Percentiles rank a stretch among this genome's conserved stretches.
phyloP scores from a whole-genome alignment of 2,888 invertebrate species.

The Proisotoma minuta region DNA sequence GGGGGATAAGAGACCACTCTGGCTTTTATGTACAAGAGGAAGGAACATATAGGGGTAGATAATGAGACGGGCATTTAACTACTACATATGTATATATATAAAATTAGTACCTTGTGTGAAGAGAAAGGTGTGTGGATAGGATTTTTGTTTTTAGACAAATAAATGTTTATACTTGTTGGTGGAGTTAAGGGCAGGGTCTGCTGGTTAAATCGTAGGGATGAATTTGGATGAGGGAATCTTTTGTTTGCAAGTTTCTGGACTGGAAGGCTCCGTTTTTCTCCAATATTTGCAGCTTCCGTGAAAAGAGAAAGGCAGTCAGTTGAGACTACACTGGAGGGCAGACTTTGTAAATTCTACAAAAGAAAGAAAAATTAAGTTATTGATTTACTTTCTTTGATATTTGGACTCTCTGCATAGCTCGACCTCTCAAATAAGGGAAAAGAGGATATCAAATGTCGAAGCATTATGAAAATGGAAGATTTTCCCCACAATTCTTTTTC shows the following conservation, averaged over 20 bases:
- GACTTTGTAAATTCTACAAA: constrained; percentile 11
- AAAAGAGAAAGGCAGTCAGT: neutral
- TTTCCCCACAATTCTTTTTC: too few relatives aligned
- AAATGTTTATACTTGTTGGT: too few relatives aligned
- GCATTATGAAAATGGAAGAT: constrained; percentile 6
- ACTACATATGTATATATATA: too few relatives aligned
- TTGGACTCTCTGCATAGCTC: neutral
- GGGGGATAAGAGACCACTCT: too few relatives aligned
- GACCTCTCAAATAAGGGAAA: neutral
- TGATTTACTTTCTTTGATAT: constrained; percentile 19
- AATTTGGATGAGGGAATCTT: neutral
- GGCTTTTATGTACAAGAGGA: too few relatives aligned
- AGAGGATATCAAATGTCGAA: constrained; percentile 1
- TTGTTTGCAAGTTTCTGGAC: neutral
- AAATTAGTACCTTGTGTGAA: too few relatives aligned
- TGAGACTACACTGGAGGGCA: constrained; percentile 1
- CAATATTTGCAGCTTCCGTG: neutral
- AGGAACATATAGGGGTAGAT: too few relatives aligned
- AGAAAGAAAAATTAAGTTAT: constrained; percentile 24
- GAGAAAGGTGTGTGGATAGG: too few relatives aligned
- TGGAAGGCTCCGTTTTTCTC: neutral
- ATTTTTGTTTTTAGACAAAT: too few relatives aligned
- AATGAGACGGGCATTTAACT: too few relatives aligned
- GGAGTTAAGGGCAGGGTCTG: too few relatives aligned
- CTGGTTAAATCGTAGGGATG: too few relatives aligned